phyloP scores from a whole-genome alignment of 2,113 vertebrate species.

The Charadrius vociferus region DNA sequence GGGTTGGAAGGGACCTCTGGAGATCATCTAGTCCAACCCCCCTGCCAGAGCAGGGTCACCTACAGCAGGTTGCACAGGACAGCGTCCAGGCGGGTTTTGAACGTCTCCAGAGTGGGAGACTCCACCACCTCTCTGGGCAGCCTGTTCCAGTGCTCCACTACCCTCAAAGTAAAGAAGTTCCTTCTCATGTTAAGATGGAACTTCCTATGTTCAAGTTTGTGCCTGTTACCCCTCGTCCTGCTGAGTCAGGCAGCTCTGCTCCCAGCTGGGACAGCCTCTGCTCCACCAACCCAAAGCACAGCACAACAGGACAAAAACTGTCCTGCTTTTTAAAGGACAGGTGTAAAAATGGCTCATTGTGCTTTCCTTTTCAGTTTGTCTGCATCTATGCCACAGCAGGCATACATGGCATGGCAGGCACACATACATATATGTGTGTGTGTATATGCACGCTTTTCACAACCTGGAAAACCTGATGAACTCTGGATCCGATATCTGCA shows the following conservation, averaged over 20 bases:
- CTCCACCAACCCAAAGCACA: neutral
- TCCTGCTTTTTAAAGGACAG: neutral
- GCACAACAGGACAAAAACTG: neutral
- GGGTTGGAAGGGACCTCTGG: too few species aligned
- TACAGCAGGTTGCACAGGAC: too few species aligned
- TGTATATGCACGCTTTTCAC: neutral
- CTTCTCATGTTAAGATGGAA: too few species aligned
- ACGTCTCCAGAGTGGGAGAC: too few species aligned
- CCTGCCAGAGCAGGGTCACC: too few species aligned
- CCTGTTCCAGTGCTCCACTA: too few species aligned
- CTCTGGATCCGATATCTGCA: neutral
- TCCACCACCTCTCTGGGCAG: too few species aligned
- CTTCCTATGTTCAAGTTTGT: too few species aligned
- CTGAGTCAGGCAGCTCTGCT: neutral
- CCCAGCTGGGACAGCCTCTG: neutral
- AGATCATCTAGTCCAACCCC: too few species aligned
- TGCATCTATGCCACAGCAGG: neutral
- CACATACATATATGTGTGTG: neutral
- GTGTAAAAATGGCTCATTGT: neutral
- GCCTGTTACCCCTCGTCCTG: too few species aligned
- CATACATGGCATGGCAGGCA: neutral
- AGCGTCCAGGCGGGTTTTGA: too few species aligned
- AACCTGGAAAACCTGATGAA: neutral
- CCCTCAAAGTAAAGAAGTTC: too few species aligned
- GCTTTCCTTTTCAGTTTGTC: neutral